These are phyloP conservation scores for Calidris pugnax DNA, from an alignment of 2,113 vertebrate species.

Conservation along the genomic window DNA sequence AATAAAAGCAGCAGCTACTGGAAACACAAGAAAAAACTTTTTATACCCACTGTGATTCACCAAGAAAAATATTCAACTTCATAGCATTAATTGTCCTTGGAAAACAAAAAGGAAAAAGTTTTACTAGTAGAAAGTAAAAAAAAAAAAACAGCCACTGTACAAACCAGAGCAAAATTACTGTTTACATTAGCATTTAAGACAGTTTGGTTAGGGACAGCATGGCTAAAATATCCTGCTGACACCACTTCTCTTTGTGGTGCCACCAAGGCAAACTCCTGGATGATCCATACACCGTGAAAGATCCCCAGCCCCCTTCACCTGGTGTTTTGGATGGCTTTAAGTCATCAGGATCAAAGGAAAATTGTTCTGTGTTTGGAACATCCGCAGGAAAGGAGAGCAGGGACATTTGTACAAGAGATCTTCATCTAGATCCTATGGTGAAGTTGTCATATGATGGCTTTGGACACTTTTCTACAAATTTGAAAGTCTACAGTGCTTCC, in stretches of 20 bases:
- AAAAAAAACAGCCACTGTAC: neutral
- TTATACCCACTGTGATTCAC: neutral
- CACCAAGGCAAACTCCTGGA: neutral
- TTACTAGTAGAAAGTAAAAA: neutral
- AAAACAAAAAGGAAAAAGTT: neutral
- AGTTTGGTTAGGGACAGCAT: neutral
- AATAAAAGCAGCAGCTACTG: neutral
- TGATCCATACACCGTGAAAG: too few relatives aligned
- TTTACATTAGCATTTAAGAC: neutral
- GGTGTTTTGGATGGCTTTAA: neutral
- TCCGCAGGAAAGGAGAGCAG: neutral
- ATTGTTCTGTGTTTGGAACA: neutral
- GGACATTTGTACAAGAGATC: neutral
- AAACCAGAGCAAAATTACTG: neutral
- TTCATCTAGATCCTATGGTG: neutral
- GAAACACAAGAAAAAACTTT: neutral
- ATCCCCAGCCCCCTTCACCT: neutral
- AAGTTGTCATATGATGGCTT: neutral
- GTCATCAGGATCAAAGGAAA: neutral
- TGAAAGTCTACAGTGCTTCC: neutral
- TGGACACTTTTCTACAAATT: neutral
- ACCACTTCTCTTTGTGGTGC: neutral
- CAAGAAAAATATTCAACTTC: neutral
- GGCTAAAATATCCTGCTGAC: neutral
- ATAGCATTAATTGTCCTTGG: neutral